Conservation (phyloP, 2,113 vertebrate species). For the Corynorhinus townsendii region DNA sequence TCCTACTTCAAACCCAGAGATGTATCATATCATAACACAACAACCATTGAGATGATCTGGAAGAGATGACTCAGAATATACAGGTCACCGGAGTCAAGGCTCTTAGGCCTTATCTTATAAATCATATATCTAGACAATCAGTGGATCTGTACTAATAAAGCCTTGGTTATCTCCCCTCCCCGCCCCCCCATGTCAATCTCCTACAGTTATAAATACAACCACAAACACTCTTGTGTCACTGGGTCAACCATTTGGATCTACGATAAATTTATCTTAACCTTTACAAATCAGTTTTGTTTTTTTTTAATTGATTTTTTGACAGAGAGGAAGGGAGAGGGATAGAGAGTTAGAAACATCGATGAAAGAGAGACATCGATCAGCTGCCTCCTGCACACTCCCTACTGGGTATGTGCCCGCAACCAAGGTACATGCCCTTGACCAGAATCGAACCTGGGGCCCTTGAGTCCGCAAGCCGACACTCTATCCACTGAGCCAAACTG, state of each 20-base stretch:
- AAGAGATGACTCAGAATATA: conserved; percentile 40
- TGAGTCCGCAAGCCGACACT: too few relatives aligned
- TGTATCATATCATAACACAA: neutral
- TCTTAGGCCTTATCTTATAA: neutral
- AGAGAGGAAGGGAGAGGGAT: too few relatives aligned
- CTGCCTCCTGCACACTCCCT: too few relatives aligned
- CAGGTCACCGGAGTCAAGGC: neutral
- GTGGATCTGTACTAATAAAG: neutral
- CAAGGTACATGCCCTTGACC: too few relatives aligned
- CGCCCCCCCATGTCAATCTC: neutral
- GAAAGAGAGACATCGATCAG: too few relatives aligned
- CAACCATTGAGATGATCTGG: neutral
- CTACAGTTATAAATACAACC: neutral
- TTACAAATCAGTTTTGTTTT: too few relatives aligned
- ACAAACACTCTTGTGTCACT: neutral
- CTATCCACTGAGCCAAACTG: too few relatives aligned
- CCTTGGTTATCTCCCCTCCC: neutral
- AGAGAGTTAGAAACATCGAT: too few relatives aligned
- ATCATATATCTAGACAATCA: neutral
- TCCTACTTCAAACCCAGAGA: neutral
- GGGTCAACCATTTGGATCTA: neutral
- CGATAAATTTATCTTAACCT: neutral
- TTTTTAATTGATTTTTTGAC: neutral
- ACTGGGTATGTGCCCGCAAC: too few relatives aligned
- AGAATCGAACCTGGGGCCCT: too few relatives aligned